Evolutionary conservation across 2,113 vertebrate species (phyloP).

Genomic region (Aplodontia rufa): DNA sequence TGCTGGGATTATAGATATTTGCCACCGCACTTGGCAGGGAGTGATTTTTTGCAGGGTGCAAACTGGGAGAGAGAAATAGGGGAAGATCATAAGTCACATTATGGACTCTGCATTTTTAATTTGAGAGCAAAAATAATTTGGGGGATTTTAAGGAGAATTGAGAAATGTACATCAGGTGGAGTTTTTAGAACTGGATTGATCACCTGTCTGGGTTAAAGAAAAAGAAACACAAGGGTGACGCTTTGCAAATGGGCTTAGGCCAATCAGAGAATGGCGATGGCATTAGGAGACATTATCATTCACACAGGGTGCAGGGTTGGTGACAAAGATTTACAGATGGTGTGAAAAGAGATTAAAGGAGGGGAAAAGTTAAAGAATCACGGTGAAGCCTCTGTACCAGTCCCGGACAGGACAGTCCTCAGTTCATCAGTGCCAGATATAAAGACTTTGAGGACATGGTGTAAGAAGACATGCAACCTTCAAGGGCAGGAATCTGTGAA

Average conservation of each 20-base stretch:
- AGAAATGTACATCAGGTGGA: neutral
- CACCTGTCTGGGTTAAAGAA: neutral
- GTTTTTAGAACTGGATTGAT: neutral
- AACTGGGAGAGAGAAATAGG: neutral
- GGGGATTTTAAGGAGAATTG: neutral
- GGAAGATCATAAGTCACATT: neutral
- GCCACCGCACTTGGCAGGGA: no score
- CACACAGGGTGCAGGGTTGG: neutral
- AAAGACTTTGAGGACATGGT: neutral
- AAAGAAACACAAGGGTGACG: neutral
- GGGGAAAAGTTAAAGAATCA: neutral
- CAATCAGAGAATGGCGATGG: neutral
- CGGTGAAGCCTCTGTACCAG: neutral
- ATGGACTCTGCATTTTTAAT: neutral
- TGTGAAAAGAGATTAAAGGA: neutral
- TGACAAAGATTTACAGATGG: neutral
- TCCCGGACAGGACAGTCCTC: neutral
- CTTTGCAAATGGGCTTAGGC: neutral
- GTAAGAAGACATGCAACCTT: neutral
- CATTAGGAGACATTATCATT: neutral
- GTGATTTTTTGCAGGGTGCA: neutral
- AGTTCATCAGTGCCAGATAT: neutral
- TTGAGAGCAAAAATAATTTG: neutral
- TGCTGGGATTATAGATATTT: no score
- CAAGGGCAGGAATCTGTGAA: neutral